Evolutionary conservation across 2,888 invertebrate genomes (phyloP).

Genomic region (Sarcophaga caerulescens): DNA sequence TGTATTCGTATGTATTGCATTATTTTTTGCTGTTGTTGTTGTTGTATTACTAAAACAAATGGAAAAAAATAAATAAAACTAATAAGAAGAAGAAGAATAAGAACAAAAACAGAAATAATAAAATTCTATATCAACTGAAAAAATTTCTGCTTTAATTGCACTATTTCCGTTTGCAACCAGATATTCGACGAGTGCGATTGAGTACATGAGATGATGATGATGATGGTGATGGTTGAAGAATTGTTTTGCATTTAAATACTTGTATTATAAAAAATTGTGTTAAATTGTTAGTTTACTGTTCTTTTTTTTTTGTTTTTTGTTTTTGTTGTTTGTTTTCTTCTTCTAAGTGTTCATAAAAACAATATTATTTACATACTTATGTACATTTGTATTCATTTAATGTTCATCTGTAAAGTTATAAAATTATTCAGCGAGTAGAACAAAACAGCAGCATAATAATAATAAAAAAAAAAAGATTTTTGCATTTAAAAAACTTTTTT

Average conservation of each 20-base stretch:
- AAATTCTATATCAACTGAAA: constrained; percentile 67
- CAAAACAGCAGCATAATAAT: too few relatives aligned
- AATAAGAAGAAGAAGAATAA: too few relatives aligned
- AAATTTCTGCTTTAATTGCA: constrained; percentile 77
- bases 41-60: not conserved
- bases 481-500: too few relatives aligned
- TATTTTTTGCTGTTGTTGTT: not conserved
- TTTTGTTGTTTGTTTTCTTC: too few relatives aligned
- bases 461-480: too few relatives aligned
- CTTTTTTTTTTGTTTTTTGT: too few relatives aligned
- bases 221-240: constrained; percentile 8
- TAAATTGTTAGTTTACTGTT: constrained; percentile 37
- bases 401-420: too few relatives aligned
- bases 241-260: constrained; percentile 22
- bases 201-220: constrained; percentile 30
- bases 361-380: too few relatives aligned
- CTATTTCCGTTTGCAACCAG: constrained; percentile 77
- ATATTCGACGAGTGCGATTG: constrained; percentile 69
- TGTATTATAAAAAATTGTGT: constrained; percentile 21
- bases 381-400: too few relatives aligned
- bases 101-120: constrained; percentile 22
- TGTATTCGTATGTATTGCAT: not conserved
- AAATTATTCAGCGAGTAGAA: too few relatives aligned
- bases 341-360: too few relatives aligned
- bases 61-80: not conserved